Conservation (phyloP, 2,888 invertebrate genomes). For the Acholoe squamosa region DNA sequence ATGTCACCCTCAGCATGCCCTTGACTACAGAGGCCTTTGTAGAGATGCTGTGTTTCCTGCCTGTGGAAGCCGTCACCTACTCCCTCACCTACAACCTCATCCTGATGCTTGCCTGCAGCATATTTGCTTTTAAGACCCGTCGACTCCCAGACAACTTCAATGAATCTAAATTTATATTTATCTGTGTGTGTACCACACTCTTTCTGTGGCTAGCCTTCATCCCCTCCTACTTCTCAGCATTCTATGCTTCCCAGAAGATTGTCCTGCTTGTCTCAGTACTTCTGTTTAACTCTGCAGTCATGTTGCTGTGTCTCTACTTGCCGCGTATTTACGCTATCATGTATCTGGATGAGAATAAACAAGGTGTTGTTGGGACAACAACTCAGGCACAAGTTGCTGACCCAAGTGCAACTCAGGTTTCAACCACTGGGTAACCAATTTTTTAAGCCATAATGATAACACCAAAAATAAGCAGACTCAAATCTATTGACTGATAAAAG, state of each 20-base stretch:
- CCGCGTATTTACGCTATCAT: slow-evolving; percentile 88
- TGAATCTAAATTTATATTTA: slow-evolving; percentile 65
- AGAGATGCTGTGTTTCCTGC: slow-evolving; percentile 74
- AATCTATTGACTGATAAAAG: too few species aligned
- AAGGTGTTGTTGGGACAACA: not conserved
- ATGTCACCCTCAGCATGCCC: slow-evolving; percentile 71
- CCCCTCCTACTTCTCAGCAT: slow-evolving; percentile 67
- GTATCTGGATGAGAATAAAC: slow-evolving; percentile 67
- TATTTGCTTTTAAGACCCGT: slow-evolving; percentile 65
- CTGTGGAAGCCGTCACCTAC: slow-evolving; percentile 72
- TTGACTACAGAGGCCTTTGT: slow-evolving; percentile 73
- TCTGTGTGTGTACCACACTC: slow-evolving; percentile 65
- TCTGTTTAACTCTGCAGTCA: slow-evolving; percentile 75
- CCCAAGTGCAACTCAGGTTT: too few species aligned
- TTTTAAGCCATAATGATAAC: too few species aligned
- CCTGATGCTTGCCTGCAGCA: slow-evolving; percentile 71
- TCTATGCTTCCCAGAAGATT: slow-evolving; percentile 65
- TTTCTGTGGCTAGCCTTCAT: slow-evolving; percentile 68
- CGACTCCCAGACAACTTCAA: slow-evolving; percentile 68
- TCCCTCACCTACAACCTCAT: slow-evolving; percentile 75
- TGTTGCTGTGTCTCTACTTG: slow-evolving; percentile 75
- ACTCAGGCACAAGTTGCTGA: too few species aligned
- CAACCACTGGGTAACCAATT: too few species aligned
- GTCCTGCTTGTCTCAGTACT: slow-evolving; percentile 71
- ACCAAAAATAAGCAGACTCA: too few species aligned